Conservation (phyloP, 2,888 invertebrate genomes). For the Drosophila nigritarsus region DNA sequence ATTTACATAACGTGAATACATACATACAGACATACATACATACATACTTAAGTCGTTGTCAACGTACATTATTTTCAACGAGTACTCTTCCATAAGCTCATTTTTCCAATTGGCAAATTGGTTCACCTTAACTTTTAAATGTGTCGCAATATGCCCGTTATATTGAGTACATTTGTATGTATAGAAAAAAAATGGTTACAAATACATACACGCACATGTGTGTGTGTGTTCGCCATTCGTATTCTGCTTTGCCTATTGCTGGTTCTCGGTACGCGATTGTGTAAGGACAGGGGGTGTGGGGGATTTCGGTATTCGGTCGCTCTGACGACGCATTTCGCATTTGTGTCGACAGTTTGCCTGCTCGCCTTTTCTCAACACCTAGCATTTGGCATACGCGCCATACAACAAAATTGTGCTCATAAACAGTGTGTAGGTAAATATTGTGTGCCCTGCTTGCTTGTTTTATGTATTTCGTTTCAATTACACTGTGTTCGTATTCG, state of each 20-base stretch:
- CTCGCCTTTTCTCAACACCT: conserved; percentile 76
- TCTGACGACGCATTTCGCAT: conserved; percentile 28
- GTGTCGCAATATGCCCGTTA: conserved; percentile 29
- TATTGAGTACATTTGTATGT: conserved; percentile 1
- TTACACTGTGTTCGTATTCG: neutral
- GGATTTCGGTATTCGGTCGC: conserved; percentile 12
- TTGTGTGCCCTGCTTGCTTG: conserved; percentile 8
- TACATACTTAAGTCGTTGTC: neutral
- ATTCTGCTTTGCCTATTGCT: conserved; percentile 28
- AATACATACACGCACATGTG: neutral
- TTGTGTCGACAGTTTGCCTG: conserved; percentile 47
- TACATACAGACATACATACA: neutral
- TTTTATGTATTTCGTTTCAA: neutral
- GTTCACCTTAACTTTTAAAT: conserved; percentile 9
- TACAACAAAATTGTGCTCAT: conserved; percentile 82
- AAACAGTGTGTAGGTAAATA: conserved; percentile 75
- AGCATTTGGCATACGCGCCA: conserved; percentile 79
- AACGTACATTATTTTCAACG: neutral
- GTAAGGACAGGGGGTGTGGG: neutral
- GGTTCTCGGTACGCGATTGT: conserved; percentile 1
- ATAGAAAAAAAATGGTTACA: neutral
- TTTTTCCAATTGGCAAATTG: conserved; percentile 14
- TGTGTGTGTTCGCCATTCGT: conserved; percentile 20
- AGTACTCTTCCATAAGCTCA: neutral
- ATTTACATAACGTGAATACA: neutral